These are phyloP conservation scores for Melieria omissa DNA, from an alignment of 2,888 invertebrate genomes.

Conservation along the genomic window DNA sequence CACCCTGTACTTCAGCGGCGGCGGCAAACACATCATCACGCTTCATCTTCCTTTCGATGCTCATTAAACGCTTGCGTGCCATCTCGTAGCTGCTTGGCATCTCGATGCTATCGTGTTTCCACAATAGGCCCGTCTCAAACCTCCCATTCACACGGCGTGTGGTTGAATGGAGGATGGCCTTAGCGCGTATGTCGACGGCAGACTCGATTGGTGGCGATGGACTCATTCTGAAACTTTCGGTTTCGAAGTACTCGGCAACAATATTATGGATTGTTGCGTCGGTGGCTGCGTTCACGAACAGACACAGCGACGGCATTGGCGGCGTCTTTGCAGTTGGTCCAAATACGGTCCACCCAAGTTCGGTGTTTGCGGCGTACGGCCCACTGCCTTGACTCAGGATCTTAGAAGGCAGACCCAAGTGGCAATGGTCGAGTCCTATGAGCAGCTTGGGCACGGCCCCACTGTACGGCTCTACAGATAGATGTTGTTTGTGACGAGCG, in stretches of 20 bases:
- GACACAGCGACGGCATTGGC: not conserved
- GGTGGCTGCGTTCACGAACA: conserved; percentile 20
- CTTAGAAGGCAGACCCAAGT: conserved; percentile 35
- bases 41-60: conserved; percentile 39
- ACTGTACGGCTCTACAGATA: conserved; percentile 28
- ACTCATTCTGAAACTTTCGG: conserved; percentile 33
- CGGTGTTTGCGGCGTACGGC: conserved; percentile 32
- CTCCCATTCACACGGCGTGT: conserved; percentile 25
- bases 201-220: conserved; percentile 23
- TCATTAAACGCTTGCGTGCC: conserved; percentile 31
- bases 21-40: conserved; percentile 33
- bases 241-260: conserved; percentile 17
- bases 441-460: conserved; percentile 32
- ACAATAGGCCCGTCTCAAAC: conserved; percentile 36
- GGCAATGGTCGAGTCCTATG: conserved; percentile 37
- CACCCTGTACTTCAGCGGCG: conserved; percentile 28
- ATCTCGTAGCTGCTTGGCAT: conserved; percentile 30
- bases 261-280: conserved; percentile 2
- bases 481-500: not conserved
- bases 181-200: conserved; percentile 7
- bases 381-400: conserved; percentile 12
- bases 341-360: conserved; percentile 36
- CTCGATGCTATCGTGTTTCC: conserved; percentile 28
- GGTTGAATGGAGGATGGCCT: conserved; percentile 3
- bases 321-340: conserved; percentile 14